Percentiles rank a stretch among this genome's conserved stretches.
Conservation (phyloP, 2,113 vertebrate genomes). For the Hydrochoerus hydrochaeris region DNA sequence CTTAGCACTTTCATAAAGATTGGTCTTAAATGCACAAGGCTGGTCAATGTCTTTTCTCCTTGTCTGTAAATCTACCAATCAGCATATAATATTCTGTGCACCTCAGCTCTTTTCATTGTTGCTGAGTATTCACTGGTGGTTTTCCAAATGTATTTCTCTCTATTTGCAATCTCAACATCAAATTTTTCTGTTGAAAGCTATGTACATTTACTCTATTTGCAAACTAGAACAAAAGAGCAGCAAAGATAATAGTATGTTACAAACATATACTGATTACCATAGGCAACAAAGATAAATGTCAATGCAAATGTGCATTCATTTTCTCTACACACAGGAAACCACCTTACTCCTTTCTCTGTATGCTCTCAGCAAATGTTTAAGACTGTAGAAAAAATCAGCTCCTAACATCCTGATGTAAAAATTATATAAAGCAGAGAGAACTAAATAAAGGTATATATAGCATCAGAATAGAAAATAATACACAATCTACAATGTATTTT, state of each 20-base stretch:
- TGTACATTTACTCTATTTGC: background rate
- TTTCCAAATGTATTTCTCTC: slow-evolving; percentile 56
- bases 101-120: slow-evolving; percentile 71
- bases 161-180: slow-evolving; percentile 43
- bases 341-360: background rate
- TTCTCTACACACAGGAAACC: background rate
- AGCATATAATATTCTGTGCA: slow-evolving; percentile 69
- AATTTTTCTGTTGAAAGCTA: slow-evolving; percentile 41
- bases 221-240: background rate
- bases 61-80: slow-evolving; percentile 69
- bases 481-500: background rate
- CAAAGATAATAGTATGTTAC: background rate
- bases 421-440: slow-evolving; percentile 7
- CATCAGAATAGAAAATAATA: slow-evolving; percentile 15
- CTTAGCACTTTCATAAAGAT: slow-evolving; percentile 42
- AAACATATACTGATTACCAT: background rate
- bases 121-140: slow-evolving; percentile 64
- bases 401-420: background rate
- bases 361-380: slow-evolving; percentile 10
- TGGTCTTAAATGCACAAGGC: slow-evolving; percentile 56
- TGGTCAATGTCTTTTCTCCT: slow-evolving; percentile 61
- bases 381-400: background rate
- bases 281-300: background rate
- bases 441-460: background rate
- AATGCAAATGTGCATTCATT: background rate